These are phyloP conservation scores for Tetrax tetrax DNA, from an alignment of 2,113 vertebrate species.

Conservation along the genomic window DNA sequence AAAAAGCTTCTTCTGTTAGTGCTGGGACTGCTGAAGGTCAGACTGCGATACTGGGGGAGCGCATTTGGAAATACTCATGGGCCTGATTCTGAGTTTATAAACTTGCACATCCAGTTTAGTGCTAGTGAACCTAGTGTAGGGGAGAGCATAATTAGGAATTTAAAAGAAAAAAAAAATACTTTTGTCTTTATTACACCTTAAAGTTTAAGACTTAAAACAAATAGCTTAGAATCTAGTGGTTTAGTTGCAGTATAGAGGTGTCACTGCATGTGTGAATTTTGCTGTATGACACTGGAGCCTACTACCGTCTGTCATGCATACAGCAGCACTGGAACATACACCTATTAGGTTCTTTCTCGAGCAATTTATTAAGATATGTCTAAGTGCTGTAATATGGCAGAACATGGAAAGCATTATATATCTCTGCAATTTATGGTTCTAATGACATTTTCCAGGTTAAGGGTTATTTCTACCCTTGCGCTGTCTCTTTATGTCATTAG, in stretches of 20 bases:
- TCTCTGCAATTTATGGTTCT: background rate
- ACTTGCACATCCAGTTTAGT: background rate
- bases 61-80: background rate
- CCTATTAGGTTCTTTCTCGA: background rate
- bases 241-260: background rate
- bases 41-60: background rate
- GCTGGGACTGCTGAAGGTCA: background rate
- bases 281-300: background rate
- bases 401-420: background rate
- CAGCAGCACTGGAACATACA: background rate
- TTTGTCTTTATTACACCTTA: background rate
- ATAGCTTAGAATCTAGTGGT: background rate
- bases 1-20: background rate
- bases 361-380: background rate
- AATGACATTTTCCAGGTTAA: background rate
- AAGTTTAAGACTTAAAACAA: background rate
- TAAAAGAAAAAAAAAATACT: background rate
- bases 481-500: background rate
- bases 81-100: background rate
- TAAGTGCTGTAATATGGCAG: background rate
- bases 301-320: background rate
- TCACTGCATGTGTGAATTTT: background rate
- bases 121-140: background rate
- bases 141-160: background rate
- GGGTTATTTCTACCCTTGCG: background rate